Base-by-base conservation (phyloP, 2,113 vertebrate genomes). In the Microcebus jonahi region DNA sequence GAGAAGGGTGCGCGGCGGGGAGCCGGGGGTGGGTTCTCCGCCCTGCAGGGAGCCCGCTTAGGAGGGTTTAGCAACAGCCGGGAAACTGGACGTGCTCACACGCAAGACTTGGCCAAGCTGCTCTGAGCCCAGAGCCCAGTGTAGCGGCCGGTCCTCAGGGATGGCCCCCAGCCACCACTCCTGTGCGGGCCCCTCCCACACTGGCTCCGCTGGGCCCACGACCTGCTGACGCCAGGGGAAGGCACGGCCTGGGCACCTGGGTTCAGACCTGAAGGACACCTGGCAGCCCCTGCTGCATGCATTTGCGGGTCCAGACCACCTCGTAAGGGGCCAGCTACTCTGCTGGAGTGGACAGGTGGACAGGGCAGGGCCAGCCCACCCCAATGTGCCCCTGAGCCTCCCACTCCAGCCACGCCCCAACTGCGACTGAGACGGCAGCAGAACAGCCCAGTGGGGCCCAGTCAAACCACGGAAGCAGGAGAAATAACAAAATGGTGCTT, bases 1-100 rank as follows among this genome's bases (percentile, higher is more conserved):
- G 1, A 17, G 27, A 76, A 1, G 8, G 4, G 31, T 20, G 6
- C 20, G 45, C 15, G 1, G 4, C 3, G 0, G 29, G 27, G 67
- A 70, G 55, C 50, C 2, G 1, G 21, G 39, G 31, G 1, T 11
- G 0, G 21, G 6, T 61, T 61, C 42, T 39, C 87, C 8, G 57
- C 39, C 17, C 27, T 3, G 18, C 18, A 23, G 34, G 31, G 45
- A 45, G 45, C 45, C 14, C 8, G 8, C 73, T 8, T 14, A 50
- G 23, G 27, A 57, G 48, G 20, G 48, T 31, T 17, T 0, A 0
- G 27, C 15, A 1, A 63, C 29, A 11, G 23, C n/a, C 67, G 6
- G 53, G 73, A 55, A 18, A 23, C 48, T 29, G 21, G n/a, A 12
- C 2, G 0, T 8, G 7, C 25, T 36, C 57, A 27, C 13, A 10